These are phyloP conservation scores for Zeus faber DNA, from an alignment of 2,113 vertebrate species.

Conservation along the genomic window DNA sequence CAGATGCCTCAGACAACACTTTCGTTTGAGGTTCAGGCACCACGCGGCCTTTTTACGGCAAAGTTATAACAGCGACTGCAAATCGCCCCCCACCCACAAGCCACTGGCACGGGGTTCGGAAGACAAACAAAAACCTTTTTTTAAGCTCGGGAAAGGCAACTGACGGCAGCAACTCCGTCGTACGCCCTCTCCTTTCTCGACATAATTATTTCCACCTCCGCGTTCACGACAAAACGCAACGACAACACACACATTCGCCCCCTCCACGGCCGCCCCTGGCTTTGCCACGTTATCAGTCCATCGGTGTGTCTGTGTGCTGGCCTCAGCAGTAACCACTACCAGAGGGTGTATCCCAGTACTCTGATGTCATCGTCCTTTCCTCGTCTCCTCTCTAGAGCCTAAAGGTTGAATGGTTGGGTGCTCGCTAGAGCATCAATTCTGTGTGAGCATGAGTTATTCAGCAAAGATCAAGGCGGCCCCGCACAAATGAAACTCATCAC, in stretches of 20 bases:
- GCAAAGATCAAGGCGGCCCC: neutral
- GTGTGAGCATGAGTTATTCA: too few relatives aligned
- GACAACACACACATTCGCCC: neutral
- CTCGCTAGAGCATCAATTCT: too few relatives aligned
- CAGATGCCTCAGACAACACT: neutral
- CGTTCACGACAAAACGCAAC: conserved; percentile 14
- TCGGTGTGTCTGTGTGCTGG: conserved; percentile 26
- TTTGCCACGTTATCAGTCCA: conserved; percentile 29
- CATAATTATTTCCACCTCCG: too few relatives aligned
- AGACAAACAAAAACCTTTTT: too few relatives aligned
- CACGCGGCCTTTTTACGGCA: conserved; percentile 17
- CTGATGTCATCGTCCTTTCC: conserved; percentile 1
- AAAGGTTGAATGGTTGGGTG: too few relatives aligned
- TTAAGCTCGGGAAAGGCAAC: too few relatives aligned
- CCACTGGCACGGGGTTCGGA: too few relatives aligned
- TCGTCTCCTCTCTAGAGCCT: conserved; percentile 9
- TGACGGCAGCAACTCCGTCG: too few relatives aligned
- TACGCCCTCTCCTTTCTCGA: too few relatives aligned
- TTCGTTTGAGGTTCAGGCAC: neutral
- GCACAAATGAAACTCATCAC: conserved; percentile 8
- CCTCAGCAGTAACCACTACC: conserved; percentile 29
- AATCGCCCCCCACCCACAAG: too few relatives aligned
- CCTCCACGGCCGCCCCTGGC: conserved; percentile 6
- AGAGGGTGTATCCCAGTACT: conserved; percentile 5
- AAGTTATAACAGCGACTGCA: conserved; percentile 14